Base-by-base conservation (phyloP, 2,113 vertebrate genomes). In the Lamprologus ornatipinnis region DNA sequence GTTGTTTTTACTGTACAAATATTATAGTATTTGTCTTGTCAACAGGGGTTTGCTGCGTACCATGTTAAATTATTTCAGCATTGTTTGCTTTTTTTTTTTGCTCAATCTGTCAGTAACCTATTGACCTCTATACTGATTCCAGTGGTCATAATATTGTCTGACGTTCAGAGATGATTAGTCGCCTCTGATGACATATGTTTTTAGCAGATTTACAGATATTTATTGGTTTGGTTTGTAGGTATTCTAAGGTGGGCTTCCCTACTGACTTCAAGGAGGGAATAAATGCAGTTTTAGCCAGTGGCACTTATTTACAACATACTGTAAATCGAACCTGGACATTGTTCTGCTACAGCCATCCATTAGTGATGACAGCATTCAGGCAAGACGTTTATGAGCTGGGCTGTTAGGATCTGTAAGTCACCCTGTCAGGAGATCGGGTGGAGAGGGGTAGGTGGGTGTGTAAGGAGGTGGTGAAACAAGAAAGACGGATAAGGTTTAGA, bases 331-430 rank as follows among this genome's bases (percentile, higher is more conserved):
- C 70, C 60, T 19, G 83, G 85, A 93, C 88, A 91, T 93, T 94
- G 92, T 92, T 92, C 89, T 63, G 88, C 82, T 85, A 88, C 86
- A 84, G 84, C 86, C 92, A 91, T 94, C 82, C 85, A 93, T 94
- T 94, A 93, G 87, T 92, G 91, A 90, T 93, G 95, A 91, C 92
- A 93, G 82, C 92, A 83, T 94, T 94, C 89, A 88, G 91, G 91
- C 89, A 80, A 54, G 89, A 87, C 75, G 21, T 94, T 95, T 95
- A 95, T 93, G 94, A 92, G 89, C 68, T 58, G 89, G 70, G 87
- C 92, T 95, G 93, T 93, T 90, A 91, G 89, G 90, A 84, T 80
- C 88, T 78, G 88, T 95, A 94, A 92, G 82, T 94, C 92, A 93
- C 87, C 80, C 88, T 93, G 93, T 91, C 93, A 91, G 87, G 73